A percentile compares a stretch with the other conserved stretches of the same genome.
Evolutionary conservation across 2,113 vertebrate genomes (phyloP).

Genomic region (Upupa epops): DNA sequence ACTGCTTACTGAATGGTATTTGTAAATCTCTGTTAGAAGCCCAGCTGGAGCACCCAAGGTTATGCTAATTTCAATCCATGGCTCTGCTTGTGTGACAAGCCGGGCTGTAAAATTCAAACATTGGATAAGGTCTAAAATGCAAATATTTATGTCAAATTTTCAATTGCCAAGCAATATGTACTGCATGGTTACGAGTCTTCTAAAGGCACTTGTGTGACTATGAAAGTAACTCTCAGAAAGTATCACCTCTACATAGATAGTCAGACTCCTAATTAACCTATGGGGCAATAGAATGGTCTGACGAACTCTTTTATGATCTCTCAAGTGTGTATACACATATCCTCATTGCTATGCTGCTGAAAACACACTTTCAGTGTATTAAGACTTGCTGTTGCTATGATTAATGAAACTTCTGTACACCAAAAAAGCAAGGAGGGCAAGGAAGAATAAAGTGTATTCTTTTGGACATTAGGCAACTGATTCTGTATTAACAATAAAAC

Average conservation of each 20-base stretch:
- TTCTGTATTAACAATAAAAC: not conserved
- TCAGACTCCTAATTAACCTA: not conserved
- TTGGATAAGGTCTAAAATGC: conserved; percentile 24
- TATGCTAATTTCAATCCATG: conserved; percentile 26
- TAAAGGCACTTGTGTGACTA: not conserved
- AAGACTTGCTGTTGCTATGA: not conserved
- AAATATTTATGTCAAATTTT: conserved; percentile 26
- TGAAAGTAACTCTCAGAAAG: not conserved
- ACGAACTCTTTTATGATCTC: not conserved
- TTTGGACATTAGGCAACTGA: not conserved
- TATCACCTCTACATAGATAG: not conserved
- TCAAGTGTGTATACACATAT: not conserved
- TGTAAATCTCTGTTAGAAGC: conserved; percentile 49
- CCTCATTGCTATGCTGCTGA: not conserved
- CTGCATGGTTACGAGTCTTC: not conserved
- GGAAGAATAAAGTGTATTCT: not conserved
- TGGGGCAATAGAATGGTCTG: not conserved
- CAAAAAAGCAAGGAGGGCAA: not conserved
- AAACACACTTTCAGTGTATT: not conserved
- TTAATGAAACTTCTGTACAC: not conserved
- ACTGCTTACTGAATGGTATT: not conserved
- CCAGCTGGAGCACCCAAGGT: conserved; percentile 27
- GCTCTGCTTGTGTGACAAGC: not conserved
- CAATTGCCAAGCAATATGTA: not conserved
- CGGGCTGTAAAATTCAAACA: conserved; percentile 35